Evolutionary conservation across 2,888 invertebrate genomes (phyloP).

Genomic region (Pristionchus japonicus): DNA sequence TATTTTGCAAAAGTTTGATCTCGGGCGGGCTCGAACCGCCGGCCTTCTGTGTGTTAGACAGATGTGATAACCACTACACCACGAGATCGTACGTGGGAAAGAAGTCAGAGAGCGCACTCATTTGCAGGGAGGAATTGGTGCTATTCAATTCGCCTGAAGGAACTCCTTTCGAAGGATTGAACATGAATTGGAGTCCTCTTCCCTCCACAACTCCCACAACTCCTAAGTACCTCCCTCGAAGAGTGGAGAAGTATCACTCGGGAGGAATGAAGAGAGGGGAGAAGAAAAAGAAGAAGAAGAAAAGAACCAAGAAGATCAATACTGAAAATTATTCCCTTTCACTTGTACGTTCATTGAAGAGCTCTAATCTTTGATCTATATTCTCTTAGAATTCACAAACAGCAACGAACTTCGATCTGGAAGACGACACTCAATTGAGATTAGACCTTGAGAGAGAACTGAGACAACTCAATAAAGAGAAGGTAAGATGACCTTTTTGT

Average conservation of each 20-base stretch:
- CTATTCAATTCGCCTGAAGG: constrained; percentile 19
- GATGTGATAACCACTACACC: constrained; percentile 74
- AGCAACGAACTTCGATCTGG: background rate
- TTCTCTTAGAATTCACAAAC: background rate
- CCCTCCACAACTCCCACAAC: background rate
- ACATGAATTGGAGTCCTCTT: background rate
- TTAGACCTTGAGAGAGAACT: constrained; percentile 6
- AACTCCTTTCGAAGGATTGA: background rate
- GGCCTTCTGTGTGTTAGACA: constrained; percentile 74
- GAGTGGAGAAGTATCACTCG: background rate
- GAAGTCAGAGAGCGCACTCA: background rate
- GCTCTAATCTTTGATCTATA: background rate
- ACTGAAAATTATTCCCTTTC: background rate
- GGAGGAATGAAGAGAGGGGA: background rate
- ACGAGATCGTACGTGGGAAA: constrained; percentile 55
- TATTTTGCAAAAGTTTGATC: constrained; percentile 55
- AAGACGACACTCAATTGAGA: background rate
- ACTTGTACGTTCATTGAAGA: background rate
- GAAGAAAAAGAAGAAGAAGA: constrained; percentile 22
- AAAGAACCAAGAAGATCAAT: background rate
- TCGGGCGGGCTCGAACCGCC: constrained; percentile 73
- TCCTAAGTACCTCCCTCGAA: background rate
- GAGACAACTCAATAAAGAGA: background rate
- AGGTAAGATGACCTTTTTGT: background rate
- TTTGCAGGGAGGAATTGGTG: constrained; percentile 33